Evolutionary conservation across 2,113 vertebrate species (phyloP), one percentile per base, ranked within the genome.

Genomic region (Micronycteris hirsuta): DNA sequence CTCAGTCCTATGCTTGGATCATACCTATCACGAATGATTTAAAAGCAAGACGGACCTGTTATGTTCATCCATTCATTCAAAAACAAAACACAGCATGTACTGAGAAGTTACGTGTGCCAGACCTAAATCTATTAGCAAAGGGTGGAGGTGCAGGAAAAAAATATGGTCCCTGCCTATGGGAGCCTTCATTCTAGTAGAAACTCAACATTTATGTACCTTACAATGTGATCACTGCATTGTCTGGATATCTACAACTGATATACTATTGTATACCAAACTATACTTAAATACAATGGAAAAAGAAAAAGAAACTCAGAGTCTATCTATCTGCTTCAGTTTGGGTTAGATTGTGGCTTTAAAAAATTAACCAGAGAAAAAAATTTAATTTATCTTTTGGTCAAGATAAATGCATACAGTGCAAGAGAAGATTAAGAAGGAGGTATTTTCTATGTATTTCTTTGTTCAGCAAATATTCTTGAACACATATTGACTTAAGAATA

Each of bases 381-480:
- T 19, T 78, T 77, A 49, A 65, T 77, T 80, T 70, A 22, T 16
- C n/a, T 67, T 80, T 80, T 56, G 43, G 19, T 65, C 43, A 70
- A 83, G 74, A 86, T 85, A 93, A 80, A 91, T 26, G 91, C 13
- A 91, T 26, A 93, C 19, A 87, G 45, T 86, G 47, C 28, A 96
- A 22, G 16, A 54, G 77, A 84, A 65, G n/a, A 1, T 47, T 86
- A 26, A 89, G 11, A 95, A 68, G 2, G 7, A 45, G 15, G 13
- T 52, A 49, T n/a, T 86, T 78, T 47, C 11, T 67, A 52, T 45
- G 76, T 22, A 61, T 68, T 65, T 22, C 26, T 84, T 80, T 52
- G 20, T 82, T 96, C 38, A 38, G 24, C 36, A 96, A 94, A 73
- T 73, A 78, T 38, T 86, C 45, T 65, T 56, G 36, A 78, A 86